These are phyloP conservation scores for Limnephilus lunatus DNA, from an alignment of 2,888 invertebrate genomes.

Conservation along the genomic window DNA sequence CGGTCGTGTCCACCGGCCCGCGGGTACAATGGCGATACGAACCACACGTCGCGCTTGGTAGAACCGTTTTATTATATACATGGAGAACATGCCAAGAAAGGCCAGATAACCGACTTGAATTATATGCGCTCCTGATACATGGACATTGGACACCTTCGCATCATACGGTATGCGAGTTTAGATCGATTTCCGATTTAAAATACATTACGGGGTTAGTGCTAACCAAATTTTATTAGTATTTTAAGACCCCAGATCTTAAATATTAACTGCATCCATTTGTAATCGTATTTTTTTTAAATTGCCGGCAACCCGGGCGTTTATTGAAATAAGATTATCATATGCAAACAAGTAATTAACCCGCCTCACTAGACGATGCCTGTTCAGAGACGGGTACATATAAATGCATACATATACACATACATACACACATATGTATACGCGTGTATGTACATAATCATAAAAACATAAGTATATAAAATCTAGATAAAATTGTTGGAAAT, in stretches of 20 bases:
- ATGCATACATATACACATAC: too few relatives aligned
- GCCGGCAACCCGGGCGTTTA: too few relatives aligned
- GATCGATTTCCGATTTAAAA: neutral
- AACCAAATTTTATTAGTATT: neutral
- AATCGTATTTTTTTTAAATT: too few relatives aligned
- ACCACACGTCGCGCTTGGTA: conserved; percentile 47
- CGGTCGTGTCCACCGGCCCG: conserved; percentile 30
- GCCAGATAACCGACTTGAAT: conserved; percentile 35
- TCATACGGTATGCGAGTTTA: neutral
- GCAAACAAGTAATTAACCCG: too few relatives aligned
- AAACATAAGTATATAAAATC: too few relatives aligned
- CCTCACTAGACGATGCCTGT: too few relatives aligned
- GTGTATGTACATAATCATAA: too few relatives aligned
- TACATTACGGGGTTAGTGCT: neutral
- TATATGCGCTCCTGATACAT: conserved; percentile 14
- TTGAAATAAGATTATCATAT: too few relatives aligned
- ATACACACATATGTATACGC: too few relatives aligned
- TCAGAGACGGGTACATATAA: too few relatives aligned
- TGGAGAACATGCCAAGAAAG: neutral
- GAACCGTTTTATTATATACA: conserved; percentile 48
- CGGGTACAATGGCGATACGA: conserved; percentile 19
- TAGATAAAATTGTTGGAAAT: too few relatives aligned
- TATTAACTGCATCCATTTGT: too few relatives aligned
- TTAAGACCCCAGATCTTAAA: neutral
- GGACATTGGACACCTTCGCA: neutral